phyloP scores from a whole-genome alignment of 2,113 vertebrate genomes.

The Noturus placidus region DNA sequence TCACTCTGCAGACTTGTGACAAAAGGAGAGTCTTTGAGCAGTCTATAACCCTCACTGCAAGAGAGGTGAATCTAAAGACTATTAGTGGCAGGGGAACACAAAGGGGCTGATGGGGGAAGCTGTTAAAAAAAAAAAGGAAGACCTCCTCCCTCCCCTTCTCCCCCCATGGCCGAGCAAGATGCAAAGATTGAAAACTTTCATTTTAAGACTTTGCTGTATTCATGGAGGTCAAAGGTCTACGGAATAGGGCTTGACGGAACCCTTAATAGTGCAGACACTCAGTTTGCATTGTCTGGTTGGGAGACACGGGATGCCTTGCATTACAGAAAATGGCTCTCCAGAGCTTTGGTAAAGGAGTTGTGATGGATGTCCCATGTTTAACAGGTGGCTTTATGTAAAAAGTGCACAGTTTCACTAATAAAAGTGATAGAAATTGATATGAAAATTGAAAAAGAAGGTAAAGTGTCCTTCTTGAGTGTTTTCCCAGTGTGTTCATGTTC shows the following conservation, averaged over 20 bases:
- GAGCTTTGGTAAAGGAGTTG: background rate
- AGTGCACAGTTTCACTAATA: background rate
- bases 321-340: constrained; percentile 70
- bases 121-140: constrained; percentile 89
- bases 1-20: constrained; percentile 59
- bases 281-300: constrained; percentile 80
- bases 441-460: no score
- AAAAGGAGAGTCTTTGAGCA: constrained; percentile 72
- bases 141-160: constrained; percentile 71
- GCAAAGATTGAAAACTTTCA: constrained; percentile 86
- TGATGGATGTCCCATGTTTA: background rate
- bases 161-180: constrained; percentile 71
- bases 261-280: constrained; percentile 67
- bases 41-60: constrained; percentile 74
- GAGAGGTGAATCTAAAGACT: constrained; percentile 80
- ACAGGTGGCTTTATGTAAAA: background rate
- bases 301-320: constrained; percentile 77
- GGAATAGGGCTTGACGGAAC: constrained; percentile 75
- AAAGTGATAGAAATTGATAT: background rate
- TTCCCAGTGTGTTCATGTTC: background rate
- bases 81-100: constrained; percentile 77
- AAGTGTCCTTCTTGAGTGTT: background rate
- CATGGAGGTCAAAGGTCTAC: constrained; percentile 70
- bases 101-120: constrained; percentile 80
- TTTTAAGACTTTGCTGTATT: constrained; percentile 84